These are phyloP conservation scores for Parazoanthus atlanticus DNA, from an alignment of 92 coral and sea anemone species.

Conservation along the genomic window DNA sequence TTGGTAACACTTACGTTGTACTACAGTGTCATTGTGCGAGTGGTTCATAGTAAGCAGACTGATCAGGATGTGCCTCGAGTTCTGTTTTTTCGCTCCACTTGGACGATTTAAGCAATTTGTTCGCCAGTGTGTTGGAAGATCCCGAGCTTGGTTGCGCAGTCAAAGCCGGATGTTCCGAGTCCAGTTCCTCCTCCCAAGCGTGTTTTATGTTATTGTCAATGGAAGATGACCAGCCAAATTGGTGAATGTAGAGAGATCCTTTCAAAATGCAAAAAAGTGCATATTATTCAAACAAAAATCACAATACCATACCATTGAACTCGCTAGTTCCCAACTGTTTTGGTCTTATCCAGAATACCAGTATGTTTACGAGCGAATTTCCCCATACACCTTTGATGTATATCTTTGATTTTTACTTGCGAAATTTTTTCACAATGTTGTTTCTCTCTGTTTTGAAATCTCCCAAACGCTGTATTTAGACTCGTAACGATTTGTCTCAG, in stretches of 20 bases:
- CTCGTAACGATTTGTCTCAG: no score
- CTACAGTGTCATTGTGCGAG: neutral
- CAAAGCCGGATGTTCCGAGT: neutral
- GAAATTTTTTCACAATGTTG: no score
- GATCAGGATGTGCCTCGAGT: neutral
- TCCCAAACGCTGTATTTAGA: neutral
- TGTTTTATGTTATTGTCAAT: neutral
- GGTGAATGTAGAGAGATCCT: neutral
- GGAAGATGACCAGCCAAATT: conserved; percentile 29
- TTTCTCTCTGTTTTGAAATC: neutral
- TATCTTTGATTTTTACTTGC: neutral
- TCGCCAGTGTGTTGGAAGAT: neutral
- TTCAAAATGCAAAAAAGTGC: neutral
- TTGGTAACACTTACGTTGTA: neutral
- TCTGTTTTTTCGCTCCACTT: neutral
- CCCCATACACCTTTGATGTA: neutral
- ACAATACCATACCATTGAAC: neutral
- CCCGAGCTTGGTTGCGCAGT: neutral
- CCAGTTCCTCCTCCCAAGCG: conserved; percentile 2
- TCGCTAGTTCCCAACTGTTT: neutral
- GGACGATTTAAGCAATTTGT: neutral
- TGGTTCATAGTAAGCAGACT: neutral
- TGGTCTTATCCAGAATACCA: no score
- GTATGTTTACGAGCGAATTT: no score
- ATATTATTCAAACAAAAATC: neutral